Percentiles rank a stretch among this genome's conserved stretches.
These are phyloP conservation scores for Tapirus terrestris DNA, from an alignment of 2,113 vertebrate genomes.

Conservation along the genomic window DNA sequence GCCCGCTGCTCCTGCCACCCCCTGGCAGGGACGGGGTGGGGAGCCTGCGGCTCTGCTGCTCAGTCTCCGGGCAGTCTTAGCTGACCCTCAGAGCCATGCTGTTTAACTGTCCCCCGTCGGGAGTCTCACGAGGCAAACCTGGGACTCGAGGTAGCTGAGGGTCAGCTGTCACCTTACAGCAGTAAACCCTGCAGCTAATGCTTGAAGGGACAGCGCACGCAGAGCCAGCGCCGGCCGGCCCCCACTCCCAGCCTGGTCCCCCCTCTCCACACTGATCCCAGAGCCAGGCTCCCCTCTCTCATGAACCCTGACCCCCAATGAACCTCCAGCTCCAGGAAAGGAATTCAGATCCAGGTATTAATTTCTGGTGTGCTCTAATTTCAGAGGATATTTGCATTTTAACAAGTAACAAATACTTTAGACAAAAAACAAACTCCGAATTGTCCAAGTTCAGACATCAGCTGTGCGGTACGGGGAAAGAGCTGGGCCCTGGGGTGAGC, in stretches of 20 bases:
- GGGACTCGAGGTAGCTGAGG: neutral
- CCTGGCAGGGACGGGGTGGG: no score
- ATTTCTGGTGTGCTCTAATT: rapidly evolving
- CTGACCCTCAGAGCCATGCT: no score
- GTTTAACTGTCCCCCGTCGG: neutral
- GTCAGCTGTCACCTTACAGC: rapidly evolving
- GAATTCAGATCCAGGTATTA: rapidly evolving
- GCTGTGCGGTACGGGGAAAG: rapidly evolving
- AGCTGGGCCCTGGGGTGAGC: neutral
- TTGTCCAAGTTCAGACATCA: neutral
- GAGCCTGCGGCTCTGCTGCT: no score
- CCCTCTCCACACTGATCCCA: rapidly evolving
- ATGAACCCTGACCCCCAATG: rapidly evolving
- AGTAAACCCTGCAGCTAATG: rapidly evolving
- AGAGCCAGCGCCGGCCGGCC: no score
- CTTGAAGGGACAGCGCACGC: rapidly evolving
- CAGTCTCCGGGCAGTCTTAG: no score
- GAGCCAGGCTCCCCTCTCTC: neutral
- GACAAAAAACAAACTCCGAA: neutral
- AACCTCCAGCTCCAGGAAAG: neutral
- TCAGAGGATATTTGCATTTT: rapidly evolving
- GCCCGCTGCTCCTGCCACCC: no score
- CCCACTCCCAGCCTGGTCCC: neutral
- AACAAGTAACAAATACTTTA: rapidly evolving
- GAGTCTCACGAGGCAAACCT: rapidly evolving